A percentile compares a stretch with the other conserved stretches of the same genome.
Evolutionary conservation across 2,888 invertebrate species (phyloP).

Genomic region (Eueremaeus valkanovi): DNA sequence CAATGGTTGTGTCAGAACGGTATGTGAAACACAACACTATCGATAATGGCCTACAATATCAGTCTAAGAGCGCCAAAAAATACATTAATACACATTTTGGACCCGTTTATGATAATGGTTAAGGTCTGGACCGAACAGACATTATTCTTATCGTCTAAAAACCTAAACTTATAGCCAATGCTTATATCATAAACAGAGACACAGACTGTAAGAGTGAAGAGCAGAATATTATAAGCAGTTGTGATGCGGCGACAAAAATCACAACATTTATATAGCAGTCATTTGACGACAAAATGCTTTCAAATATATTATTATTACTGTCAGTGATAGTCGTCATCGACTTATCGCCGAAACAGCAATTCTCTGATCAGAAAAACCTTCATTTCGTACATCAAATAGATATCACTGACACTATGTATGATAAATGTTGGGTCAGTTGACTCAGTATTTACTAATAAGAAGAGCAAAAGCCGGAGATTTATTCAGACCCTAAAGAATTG

Average conservation of each 20-base stretch:
- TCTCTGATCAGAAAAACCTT: not conserved
- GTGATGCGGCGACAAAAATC: not conserved
- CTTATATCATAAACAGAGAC: constrained; percentile 8
- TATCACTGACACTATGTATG: not conserved
- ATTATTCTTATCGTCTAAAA: constrained; percentile 5
- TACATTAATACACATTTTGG: constrained; percentile 4
- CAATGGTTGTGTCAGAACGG: not conserved
- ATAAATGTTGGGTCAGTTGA: not conserved
- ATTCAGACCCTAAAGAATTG: not conserved
- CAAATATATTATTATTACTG: constrained; percentile 5
- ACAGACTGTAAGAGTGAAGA: not conserved
- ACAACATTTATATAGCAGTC: constrained; percentile 1
- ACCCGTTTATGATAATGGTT: constrained; percentile 10
- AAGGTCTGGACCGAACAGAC: not conserved
- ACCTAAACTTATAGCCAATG: not conserved
- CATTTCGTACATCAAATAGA: not conserved
- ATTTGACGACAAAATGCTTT: not conserved
- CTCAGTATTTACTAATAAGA: not conserved
- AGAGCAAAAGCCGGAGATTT: not conserved
- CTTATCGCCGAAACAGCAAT: not conserved
- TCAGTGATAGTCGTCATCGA: not conserved
- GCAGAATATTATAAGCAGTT: not conserved
- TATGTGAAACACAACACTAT: not conserved
- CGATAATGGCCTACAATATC: not conserved
- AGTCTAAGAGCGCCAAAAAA: not conserved